A percentile compares a stretch with the other conserved stretches of the same genome.
These are phyloP conservation scores for Proteles cristata DNA, from an alignment of 2,113 vertebrate genomes.

Conservation along the genomic window DNA sequence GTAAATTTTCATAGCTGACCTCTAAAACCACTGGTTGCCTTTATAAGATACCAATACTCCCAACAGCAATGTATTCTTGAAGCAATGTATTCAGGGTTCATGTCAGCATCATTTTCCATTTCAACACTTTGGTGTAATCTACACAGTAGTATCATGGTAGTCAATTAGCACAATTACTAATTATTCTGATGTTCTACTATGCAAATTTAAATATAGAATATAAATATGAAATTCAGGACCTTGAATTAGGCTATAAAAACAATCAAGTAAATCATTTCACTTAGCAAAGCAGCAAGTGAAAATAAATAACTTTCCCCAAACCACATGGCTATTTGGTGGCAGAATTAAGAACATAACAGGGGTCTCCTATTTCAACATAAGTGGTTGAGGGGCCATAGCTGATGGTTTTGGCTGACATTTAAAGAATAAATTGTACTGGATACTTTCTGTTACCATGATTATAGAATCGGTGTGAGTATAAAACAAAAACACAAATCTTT, in stretches of 20 bases:
- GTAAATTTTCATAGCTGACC: background rate
- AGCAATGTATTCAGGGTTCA: background rate
- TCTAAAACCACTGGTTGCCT: constrained; percentile 24
- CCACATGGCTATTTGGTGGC: background rate
- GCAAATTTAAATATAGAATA: constrained; percentile 6
- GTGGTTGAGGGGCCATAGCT: background rate
- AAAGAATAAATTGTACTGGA: background rate
- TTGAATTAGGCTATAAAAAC: background rate
- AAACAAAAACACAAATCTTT: constrained; percentile 10
- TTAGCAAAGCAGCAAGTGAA: constrained; percentile 1
- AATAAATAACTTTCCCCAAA: constrained; percentile 12
- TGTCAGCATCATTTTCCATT: background rate
- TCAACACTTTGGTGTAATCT: background rate
- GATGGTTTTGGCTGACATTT: background rate
- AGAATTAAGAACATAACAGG: background rate
- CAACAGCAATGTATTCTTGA: background rate
- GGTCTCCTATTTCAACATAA: background rate
- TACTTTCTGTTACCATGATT: background rate
- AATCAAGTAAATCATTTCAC: constrained; percentile 16
- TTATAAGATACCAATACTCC: background rate
- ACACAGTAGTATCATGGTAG: background rate
- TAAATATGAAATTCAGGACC: background rate
- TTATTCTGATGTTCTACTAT: background rate
- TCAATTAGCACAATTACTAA: background rate
- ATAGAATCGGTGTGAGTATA: background rate